Evolutionary conservation across 2,113 vertebrate genomes (phyloP).

Genomic region (Podocnemis expansa): DNA sequence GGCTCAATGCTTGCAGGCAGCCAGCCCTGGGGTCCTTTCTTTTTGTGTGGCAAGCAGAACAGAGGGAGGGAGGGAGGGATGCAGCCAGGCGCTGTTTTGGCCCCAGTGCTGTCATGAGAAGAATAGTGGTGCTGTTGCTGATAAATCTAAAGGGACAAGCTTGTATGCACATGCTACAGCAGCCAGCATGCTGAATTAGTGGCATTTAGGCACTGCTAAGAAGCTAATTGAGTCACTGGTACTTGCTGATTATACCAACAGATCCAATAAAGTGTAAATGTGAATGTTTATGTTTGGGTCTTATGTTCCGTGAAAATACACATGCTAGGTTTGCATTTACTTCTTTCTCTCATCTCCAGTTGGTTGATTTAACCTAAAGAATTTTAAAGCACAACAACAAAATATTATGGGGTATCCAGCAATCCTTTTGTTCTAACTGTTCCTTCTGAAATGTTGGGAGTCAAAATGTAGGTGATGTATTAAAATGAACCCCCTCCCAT

Average conservation of each 20-base stretch:
- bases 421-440: not conserved
- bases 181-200: constrained; percentile 66
- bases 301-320: constrained; percentile 18
- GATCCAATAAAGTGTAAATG: constrained; percentile 62
- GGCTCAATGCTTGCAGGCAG: constrained; percentile 61
- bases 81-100: constrained; percentile 66
- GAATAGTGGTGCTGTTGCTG: constrained; percentile 54
- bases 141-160: constrained; percentile 64
- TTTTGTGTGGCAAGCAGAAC: constrained; percentile 70
- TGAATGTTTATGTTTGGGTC: constrained; percentile 54
- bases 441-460: not conserved
- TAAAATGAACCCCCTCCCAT: not conserved
- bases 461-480: not conserved
- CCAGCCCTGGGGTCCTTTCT: constrained; percentile 71
- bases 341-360: not conserved
- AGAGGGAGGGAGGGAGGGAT: constrained; percentile 51
- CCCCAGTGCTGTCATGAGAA: constrained; percentile 65
- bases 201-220: constrained; percentile 62
- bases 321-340: not conserved
- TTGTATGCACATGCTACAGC: constrained; percentile 50
- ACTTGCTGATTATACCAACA: constrained; percentile 67
- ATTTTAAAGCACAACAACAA: not conserved
- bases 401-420: not conserved
- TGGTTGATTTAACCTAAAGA: not conserved
- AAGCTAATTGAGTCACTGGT: constrained; percentile 68